Conservation (phyloP, 2,113 vertebrate species). For the Marmota flaviventris region DNA sequence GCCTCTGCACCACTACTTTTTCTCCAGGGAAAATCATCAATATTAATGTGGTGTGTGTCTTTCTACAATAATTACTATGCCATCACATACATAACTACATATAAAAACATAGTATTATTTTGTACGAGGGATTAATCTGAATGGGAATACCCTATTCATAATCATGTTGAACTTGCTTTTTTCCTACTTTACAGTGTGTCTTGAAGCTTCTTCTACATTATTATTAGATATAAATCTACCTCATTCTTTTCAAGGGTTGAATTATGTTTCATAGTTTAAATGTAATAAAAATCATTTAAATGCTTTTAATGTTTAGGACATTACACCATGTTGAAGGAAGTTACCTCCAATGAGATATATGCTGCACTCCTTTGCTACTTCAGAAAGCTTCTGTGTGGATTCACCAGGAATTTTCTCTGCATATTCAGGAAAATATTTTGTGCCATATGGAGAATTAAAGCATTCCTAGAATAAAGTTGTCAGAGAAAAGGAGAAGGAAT, state of each 20-base stretch:
- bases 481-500: neutral
- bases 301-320: neutral
- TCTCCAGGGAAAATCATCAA: neutral
- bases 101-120: neutral
- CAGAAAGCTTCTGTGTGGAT: constrained; percentile 93
- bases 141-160: neutral
- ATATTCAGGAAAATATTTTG: constrained; percentile 93
- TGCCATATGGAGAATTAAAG: constrained; percentile 98
- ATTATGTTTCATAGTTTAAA: neutral
- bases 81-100: neutral
- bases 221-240: neutral
- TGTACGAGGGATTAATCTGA: neutral
- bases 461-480: constrained; percentile 91
- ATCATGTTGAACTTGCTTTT: neutral
- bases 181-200: neutral
- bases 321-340: neutral
- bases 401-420: constrained; percentile 97
- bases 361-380: constrained; percentile 93
- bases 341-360: constrained; percentile 97
- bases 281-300: neutral
- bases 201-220: neutral
- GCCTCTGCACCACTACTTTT: neutral
- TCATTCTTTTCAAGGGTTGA: constrained; percentile 42
- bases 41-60: neutral
- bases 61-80: neutral